A percentile compares a stretch with the other conserved stretches of the same genome.
phyloP scores from a whole-genome alignment of 1,140 invertebrate species.

The Leguminivora glycinivorella region DNA sequence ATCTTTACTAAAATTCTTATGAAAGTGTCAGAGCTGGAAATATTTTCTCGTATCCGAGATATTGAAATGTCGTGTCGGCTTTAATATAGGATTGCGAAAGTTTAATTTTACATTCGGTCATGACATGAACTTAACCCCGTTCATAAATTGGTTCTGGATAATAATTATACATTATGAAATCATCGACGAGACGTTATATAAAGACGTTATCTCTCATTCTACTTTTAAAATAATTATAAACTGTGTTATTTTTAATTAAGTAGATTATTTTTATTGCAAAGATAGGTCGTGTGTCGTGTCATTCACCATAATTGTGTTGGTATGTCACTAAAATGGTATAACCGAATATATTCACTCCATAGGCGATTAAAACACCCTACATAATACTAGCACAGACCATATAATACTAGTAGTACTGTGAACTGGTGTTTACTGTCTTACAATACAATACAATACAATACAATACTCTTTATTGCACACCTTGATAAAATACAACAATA shows the following conservation, averaged over 20 bases:
- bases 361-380: too few relatives aligned
- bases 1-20: slow-evolving; percentile 3
- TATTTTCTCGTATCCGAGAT: not conserved
- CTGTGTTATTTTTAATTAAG: too few relatives aligned
- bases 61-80: not conserved
- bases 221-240: too few relatives aligned
- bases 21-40: not conserved
- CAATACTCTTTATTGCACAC: too few relatives aligned
- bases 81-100: not conserved
- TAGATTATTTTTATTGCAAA: too few relatives aligned
- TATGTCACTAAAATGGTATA: too few relatives aligned
- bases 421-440: slow-evolving; percentile 1
- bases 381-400: too few relatives aligned
- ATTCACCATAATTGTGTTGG: too few relatives aligned
- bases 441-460: too few relatives aligned
- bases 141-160: not conserved
- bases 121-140: slow-evolving; percentile 1
- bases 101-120: not conserved
- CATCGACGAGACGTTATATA: not conserved
- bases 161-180: not conserved
- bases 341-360: too few relatives aligned
- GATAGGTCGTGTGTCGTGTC: too few relatives aligned
- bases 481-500: too few relatives aligned
- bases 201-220: not conserved
- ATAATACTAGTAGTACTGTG: not conserved